Conservation (phyloP, 2,888 invertebrate species). For the Tachina lurida region DNA sequence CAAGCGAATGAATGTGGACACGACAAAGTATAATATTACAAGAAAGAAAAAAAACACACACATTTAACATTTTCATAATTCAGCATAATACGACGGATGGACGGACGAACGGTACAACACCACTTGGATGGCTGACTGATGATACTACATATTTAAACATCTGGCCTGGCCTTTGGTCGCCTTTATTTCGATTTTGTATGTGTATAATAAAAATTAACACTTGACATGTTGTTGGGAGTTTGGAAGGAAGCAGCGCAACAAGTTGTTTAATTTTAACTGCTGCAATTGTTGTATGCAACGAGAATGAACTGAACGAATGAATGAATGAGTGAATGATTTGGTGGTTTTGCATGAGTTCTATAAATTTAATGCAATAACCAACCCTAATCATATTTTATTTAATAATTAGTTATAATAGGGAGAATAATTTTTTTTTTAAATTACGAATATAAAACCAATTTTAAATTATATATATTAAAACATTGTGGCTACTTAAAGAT, state of each 20-base stretch:
- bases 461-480: conserved; percentile 17
- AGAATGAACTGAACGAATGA: too few relatives aligned
- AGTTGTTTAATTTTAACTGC: conserved; percentile 46
- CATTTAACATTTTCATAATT: conserved; percentile 47
- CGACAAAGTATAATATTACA: conserved; percentile 26
- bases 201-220: conserved; percentile 46
- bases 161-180: conserved; percentile 67
- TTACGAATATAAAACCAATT: background rate
- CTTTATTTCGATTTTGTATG: background rate
- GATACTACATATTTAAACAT: conserved; percentile 37
- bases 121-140: conserved; percentile 19
- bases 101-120: background rate
- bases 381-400: conserved; percentile 40
- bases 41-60: conserved; percentile 13
- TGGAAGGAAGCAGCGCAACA: conserved; percentile 43
- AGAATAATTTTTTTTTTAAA: background rate
- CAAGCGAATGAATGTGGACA: background rate
- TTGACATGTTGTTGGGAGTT: conserved; percentile 52
- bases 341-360: background rate
- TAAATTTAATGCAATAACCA: conserved; percentile 20
- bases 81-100: background rate
- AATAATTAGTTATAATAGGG: conserved; percentile 33
- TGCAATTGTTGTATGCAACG: conserved; percentile 36
- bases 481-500: conserved; percentile 3
- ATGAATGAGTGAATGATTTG: background rate